Evolutionary conservation across 1,140 invertebrate species (phyloP), one percentile per base, ranked within the genome.

Genomic region (Muscidifurax raptorellus): DNA sequence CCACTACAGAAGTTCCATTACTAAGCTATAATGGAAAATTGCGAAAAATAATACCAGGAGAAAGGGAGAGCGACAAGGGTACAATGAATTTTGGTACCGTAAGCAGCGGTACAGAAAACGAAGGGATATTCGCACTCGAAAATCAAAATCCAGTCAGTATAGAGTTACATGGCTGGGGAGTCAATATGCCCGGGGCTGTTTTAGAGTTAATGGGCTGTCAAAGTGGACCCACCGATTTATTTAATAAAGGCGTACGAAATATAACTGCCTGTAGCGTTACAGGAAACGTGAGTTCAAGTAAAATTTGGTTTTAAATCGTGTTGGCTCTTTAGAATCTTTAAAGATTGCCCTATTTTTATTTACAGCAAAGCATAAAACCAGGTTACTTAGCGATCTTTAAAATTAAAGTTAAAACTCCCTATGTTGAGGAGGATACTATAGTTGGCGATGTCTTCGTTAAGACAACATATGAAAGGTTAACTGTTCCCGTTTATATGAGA

Each of bases 141-240:
- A 97, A 97, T 92, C 94, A 95, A 86, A 97, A 97, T 91, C 96
- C 96, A 25, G 95, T 97, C 28, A 94, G 95, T 88, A 94, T 97
- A 84, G 94, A 94, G 85, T 90, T 97, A 28, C 94, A 94, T 86
- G 94, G 95, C 27, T 96, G 96, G 94, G 94, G 95, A 64, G 95
- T 95, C 9, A 96, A 96, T 87, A 94, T 96, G 89, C 94, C 95
- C n/a, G 94, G 94, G 74, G 94, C 95, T n/a, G 93, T 93, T 80
- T 92, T 96, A 27, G 95, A 96, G 89, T 90, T 97, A n/a, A 93
- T 96, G 88, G 96, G 96, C 28, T 95, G 96, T 88, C 95, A 95
- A 87, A 94, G 93, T 89, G 96, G 95, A 85, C 92, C 92, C 27
- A 91, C 90, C 13, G 89, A 92, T 87, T 86, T 91, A 30, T 90